Evolutionary conservation across 2,888 invertebrate species (phyloP).

Genomic region (Tiliacea aurago): DNA sequence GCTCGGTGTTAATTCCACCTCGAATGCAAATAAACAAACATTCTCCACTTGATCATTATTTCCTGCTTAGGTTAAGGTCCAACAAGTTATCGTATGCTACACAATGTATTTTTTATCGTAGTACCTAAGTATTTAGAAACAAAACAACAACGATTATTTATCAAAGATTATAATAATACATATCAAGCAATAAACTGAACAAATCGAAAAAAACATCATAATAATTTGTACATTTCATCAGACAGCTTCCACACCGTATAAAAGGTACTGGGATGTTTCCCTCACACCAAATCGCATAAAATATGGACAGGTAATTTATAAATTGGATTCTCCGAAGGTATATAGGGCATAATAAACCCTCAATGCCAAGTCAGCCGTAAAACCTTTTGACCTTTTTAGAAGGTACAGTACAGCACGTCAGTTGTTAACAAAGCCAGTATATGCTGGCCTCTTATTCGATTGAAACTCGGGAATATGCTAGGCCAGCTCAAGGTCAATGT

Average conservation of each 20-base stretch:
- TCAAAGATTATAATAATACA: too few relatives aligned
- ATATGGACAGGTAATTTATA: constrained; percentile 43
- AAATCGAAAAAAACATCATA: not conserved
- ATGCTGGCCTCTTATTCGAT: not conserved
- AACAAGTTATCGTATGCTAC: not conserved
- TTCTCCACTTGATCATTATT: too few relatives aligned
- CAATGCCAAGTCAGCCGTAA: constrained; percentile 38
- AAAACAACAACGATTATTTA: not conserved
- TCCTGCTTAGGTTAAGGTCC: not conserved
- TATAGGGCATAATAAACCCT: constrained; percentile 36
- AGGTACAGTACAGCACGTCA: not conserved
- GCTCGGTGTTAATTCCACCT: too few relatives aligned
- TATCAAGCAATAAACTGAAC: not conserved
- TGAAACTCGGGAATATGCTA: not conserved
- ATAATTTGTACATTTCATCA: constrained; percentile 18
- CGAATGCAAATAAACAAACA: too few relatives aligned
- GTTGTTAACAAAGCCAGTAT: not conserved
- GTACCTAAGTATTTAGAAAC: not conserved
- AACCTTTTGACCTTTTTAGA: constrained; percentile 39
- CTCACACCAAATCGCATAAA: constrained; percentile 17
- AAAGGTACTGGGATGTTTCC: not conserved
- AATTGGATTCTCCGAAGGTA: constrained; percentile 38
- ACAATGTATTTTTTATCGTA: not conserved
- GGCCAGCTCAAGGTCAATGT: not conserved
- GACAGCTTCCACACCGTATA: constrained; percentile 17